A percentile compares a stretch with the other conserved stretches of the same genome.
These are phyloP conservation scores for Acipenser transmontanus DNA, from an alignment of 2,797 vertebrate species.

Conservation along the genomic window DNA sequence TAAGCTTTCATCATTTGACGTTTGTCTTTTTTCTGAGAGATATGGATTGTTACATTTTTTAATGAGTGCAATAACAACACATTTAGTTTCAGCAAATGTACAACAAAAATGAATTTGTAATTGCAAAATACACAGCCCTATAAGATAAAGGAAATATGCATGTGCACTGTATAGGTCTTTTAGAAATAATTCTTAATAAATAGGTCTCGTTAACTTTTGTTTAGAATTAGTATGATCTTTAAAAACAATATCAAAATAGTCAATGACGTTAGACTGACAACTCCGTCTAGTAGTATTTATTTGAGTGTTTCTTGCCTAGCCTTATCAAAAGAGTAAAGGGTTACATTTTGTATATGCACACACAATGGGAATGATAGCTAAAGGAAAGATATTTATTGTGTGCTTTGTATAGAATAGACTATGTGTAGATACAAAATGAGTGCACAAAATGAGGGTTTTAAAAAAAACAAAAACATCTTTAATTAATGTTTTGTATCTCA, in stretches of 20 bases:
- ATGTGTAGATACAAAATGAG: constrained; percentile 38
- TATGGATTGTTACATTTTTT: constrained; percentile 91
- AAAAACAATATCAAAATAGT: not conserved
- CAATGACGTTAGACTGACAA: no score
- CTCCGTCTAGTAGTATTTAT: no score
- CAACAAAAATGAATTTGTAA: constrained; percentile 73
- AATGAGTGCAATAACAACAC: constrained; percentile 89
- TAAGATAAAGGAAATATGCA: constrained; percentile 26
- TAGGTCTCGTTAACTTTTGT: no score
- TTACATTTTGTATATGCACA: not conserved
- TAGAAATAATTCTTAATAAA: constrained; percentile 22
- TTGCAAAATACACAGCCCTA: constrained; percentile 50
- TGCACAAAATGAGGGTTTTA: constrained; percentile 39
- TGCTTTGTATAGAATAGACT: no score
- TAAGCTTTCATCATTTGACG: constrained; percentile 91
- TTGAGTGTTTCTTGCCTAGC: no score
- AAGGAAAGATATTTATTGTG: no score
- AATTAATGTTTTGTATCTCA: constrained; percentile 64
- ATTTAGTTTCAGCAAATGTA: constrained; percentile 77
- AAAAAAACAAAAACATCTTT: constrained; percentile 59
- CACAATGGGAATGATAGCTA: not conserved
- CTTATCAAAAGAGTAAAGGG: no score
- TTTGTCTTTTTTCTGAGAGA: constrained; percentile 81
- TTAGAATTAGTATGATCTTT: not conserved
- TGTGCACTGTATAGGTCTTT: constrained; percentile 65